Percentiles rank a stretch among this genome's conserved stretches.
Evolutionary conservation across 2,797 vertebrate species (phyloP).

Genomic region (Catamblyrhynchus diadema): DNA sequence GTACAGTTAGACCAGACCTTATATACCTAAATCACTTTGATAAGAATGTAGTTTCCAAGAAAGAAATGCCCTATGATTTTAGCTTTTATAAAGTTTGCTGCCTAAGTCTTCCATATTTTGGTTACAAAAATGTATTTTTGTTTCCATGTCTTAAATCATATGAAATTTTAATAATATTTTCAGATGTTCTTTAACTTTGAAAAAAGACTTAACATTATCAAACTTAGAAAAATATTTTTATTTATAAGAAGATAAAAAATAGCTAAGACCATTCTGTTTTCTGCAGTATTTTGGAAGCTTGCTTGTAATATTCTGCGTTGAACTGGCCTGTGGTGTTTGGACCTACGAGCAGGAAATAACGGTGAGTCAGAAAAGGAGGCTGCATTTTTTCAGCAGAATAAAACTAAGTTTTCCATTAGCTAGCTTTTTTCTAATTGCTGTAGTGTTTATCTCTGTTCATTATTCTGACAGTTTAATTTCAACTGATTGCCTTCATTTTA

Average conservation of each 20-base stretch:
- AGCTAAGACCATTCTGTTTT: slow-evolving; percentile 48
- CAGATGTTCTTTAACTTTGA: neutral
- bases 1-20: neutral
- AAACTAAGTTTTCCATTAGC: slow-evolving; percentile 19
- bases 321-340: slow-evolving; percentile 94
- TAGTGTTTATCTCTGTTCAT: slow-evolving; percentile 11
- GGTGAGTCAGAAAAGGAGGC: slow-evolving; percentile 71
- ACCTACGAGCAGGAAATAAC: slow-evolving; percentile 87
- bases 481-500: neutral
- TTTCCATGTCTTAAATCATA: neutral
- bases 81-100: neutral
- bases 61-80: neutral
- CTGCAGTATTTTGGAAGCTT: slow-evolving; percentile 93
- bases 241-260: neutral
- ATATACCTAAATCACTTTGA: neutral
- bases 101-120: neutral
- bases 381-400: slow-evolving; percentile 8
- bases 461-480: neutral
- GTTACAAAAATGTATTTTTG: neutral
- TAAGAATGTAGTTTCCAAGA: neutral
- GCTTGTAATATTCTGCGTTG: slow-evolving; percentile 94
- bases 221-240: neutral
- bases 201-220: neutral
- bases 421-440: slow-evolving; percentile 23
- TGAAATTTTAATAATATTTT: neutral